Evolutionary conservation across 2,888 invertebrate genomes (phyloP), one percentile per base, ranked within the genome.

Genomic region (Thera britannica): DNA sequence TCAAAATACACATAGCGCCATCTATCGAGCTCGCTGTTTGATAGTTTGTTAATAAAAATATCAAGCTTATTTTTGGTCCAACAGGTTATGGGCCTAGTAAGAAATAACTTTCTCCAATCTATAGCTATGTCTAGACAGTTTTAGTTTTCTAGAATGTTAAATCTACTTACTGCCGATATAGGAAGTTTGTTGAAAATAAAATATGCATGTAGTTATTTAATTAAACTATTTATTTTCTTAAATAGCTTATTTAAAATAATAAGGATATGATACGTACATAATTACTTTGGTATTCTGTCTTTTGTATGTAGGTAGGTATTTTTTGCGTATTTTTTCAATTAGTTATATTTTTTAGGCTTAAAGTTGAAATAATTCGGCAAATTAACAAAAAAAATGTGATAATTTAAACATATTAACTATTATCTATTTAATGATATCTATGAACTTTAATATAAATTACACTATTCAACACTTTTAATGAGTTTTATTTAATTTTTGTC

Each of bases 381-480:
- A 78, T 77, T 80, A 84, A 85, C 83, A 85, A 87, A 74, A 87
- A n/a, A 85, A 86, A 85, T 88, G 88, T 88, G 88, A 88, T 88
- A 88, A 85, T 76, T 81, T 83, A 85, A 87, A 88, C 88, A 88
- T 88, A 88, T 61, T 61, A 23, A 0, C 1, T 23, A 61, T 87
- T 81, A 86, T 73, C 74, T 83, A 82, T 85, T 85, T 87, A 88
- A 86, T 81, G 85, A 23, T 23, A 23, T 23, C 23, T 85, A 87
- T 77, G 78, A 57, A 52, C 46, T 71, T 81, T 84, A 1, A 76
- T 84, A 76, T 84, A 81, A 83, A 85, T 72, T 51, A 35, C 60
- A 68, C 60, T 63, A 60, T 59, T 63, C 49, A 57, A 63, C 36
- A 56, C 46, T 51, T 52, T 44, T 38, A 23, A 1, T 54, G 46